phyloP scores from a whole-genome alignment of 2,797 vertebrate genomes.

The Danio tinwini region DNA sequence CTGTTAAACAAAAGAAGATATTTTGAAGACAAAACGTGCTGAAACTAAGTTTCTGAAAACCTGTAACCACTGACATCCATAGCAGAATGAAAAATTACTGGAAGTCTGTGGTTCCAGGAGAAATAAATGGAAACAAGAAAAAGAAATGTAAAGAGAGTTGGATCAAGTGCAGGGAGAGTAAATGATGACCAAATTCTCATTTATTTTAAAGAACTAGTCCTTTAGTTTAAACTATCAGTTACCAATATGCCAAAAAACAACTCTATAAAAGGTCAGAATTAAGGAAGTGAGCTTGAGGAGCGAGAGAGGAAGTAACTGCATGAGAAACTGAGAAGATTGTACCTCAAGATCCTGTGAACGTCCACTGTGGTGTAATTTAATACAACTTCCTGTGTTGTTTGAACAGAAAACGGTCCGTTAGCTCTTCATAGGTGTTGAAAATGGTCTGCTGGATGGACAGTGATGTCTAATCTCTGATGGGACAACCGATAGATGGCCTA shows the following conservation, averaged over 20 bases:
- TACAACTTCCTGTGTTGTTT: constrained; percentile 21
- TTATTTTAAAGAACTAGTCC: no score
- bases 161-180: no score
- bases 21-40: no score
- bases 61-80: no score
- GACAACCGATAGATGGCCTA: not conserved
- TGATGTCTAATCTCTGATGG: not conserved
- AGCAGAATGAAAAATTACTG: no score
- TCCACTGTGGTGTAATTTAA: constrained; percentile 20
- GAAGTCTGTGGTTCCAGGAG: no score
- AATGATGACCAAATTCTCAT: no score
- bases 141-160: no score
- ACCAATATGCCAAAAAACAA: not conserved
- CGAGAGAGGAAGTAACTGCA: constrained; percentile 43
- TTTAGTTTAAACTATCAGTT: not conserved
- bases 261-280: constrained; percentile 4
- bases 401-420: not conserved
- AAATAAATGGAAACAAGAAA: no score
- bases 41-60: no score
- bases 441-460: not conserved
- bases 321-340: not conserved
- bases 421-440: not conserved
- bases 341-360: constrained; percentile 21
- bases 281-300: constrained; percentile 22
- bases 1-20: no score